Evolutionary conservation across 2,113 vertebrate species (phyloP).

Genomic region (Peromyscus leucopus): DNA sequence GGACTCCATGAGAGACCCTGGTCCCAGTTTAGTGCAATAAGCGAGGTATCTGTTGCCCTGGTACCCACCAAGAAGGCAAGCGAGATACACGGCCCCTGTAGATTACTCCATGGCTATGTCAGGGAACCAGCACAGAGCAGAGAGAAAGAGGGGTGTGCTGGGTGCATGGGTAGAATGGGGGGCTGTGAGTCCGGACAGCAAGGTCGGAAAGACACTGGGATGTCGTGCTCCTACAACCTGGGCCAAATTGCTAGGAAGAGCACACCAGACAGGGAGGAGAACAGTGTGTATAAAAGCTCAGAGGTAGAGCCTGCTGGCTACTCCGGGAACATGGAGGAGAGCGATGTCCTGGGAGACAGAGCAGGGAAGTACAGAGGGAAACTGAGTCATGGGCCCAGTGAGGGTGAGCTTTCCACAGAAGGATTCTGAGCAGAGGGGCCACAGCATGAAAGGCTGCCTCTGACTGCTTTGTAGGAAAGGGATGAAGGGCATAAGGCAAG

Average conservation of each 20-base stretch:
- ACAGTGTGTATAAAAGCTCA: not conserved
- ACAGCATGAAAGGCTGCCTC: not conserved
- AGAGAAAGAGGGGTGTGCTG: not conserved
- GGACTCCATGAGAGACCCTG: not conserved
- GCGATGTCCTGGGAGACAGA: not conserved
- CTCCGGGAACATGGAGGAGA: not conserved
- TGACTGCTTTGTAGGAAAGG: not conserved
- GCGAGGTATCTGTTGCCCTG: not conserved
- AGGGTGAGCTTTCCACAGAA: not conserved
- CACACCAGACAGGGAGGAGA: not conserved
- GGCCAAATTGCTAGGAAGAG: not conserved
- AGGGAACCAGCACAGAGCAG: fast-evolving
- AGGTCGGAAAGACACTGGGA: not conserved
- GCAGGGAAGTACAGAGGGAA: not conserved
- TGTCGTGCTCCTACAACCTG: not conserved
- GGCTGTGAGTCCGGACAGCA: no score
- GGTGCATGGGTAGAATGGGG: not conserved
- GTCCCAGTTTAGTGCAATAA: not conserved
- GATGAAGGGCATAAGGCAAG: no score
- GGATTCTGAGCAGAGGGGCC: not conserved
- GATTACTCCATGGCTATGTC: not conserved
- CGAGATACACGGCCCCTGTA: not conserved
- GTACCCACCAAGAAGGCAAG: not conserved
- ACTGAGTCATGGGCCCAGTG: no score
- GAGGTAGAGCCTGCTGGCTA: not conserved